Conservation (phyloP, 2,888 invertebrate species). For the Drosophila nigritarsus region DNA sequence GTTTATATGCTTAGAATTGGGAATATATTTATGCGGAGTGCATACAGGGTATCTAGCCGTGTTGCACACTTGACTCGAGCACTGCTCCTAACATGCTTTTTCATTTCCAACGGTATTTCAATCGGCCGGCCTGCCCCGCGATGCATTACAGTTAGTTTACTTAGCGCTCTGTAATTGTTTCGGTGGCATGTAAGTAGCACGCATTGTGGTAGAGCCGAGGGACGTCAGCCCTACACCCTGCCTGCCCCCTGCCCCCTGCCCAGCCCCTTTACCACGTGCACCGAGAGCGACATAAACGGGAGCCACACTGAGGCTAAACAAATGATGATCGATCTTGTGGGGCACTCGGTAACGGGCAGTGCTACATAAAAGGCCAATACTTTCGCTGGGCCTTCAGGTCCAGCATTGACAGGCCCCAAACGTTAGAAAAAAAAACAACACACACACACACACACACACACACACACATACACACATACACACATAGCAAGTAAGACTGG, state of each 20-base stretch:
- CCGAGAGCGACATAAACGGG: constrained; percentile 68
- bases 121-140: constrained; percentile 47
- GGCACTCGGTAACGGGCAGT: constrained; percentile 42
- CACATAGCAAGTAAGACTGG: background rate
- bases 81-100: constrained; percentile 10
- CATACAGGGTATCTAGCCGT: background rate
- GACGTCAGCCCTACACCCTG: background rate
- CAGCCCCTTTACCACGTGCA: background rate
- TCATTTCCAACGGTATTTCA: constrained; percentile 72
- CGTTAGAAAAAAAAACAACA: constrained; percentile 5
- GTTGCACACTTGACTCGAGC: background rate
- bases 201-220: constrained; percentile 59
- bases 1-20: background rate
- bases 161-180: constrained; percentile 80
- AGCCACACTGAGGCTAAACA: constrained; percentile 75
- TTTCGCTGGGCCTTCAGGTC: constrained; percentile 57
- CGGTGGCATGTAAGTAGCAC: constrained; percentile 80
- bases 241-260: background rate
- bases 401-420: constrained; percentile 41
- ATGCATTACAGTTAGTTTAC: constrained; percentile 78
- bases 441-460: background rate
- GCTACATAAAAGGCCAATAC: constrained; percentile 69
- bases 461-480: background rate
- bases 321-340: constrained; percentile 80
- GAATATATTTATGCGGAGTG: too few relatives aligned